phyloP scores from a whole-genome alignment of 2,888 invertebrate species.

The Bhutanitis thaidina region DNA sequence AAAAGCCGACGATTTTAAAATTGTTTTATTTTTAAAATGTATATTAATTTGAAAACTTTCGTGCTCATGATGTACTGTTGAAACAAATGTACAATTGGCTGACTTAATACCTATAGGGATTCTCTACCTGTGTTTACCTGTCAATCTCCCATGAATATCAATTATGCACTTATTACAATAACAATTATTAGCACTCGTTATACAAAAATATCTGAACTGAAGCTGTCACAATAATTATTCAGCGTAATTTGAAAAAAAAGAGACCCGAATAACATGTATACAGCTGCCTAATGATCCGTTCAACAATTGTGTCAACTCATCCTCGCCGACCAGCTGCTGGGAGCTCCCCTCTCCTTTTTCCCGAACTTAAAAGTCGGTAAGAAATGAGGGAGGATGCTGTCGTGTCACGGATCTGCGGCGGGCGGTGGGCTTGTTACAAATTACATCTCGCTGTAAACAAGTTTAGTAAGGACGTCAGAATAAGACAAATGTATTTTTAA shows the following conservation, averaged over 20 bases:
- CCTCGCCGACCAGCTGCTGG: constrained; percentile 29
- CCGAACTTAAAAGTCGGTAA: neutral
- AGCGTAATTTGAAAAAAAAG: constrained; percentile 16
- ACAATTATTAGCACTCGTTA: too few relatives aligned
- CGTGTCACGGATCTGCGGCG: constrained; percentile 23
- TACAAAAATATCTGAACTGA: neutral
- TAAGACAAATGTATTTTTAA: constrained; percentile 54
- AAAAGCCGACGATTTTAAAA: too few relatives aligned
- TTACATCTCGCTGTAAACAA: constrained; percentile 49
- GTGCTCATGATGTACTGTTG: too few relatives aligned
- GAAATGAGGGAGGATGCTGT: constrained; percentile 2
- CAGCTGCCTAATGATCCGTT: constrained; percentile 53
- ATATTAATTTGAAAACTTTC: too few relatives aligned
- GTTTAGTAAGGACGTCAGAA: constrained; percentile 45
- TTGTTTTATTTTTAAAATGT: too few relatives aligned
- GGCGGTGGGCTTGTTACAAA: constrained; percentile 39
- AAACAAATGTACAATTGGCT: too few relatives aligned
- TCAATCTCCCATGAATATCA: too few relatives aligned
- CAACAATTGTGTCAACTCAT: constrained; percentile 59
- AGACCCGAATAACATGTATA: constrained; percentile 11
- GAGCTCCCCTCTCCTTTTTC: constrained; percentile 27
- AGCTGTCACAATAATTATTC: constrained; percentile 11
- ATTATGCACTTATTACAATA: too few relatives aligned
- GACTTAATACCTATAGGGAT: too few relatives aligned
- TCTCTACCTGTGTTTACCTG: too few relatives aligned